Evolutionary conservation across 1,140 invertebrate genomes (phyloP).

Genomic region (Cylas formicarius): DNA sequence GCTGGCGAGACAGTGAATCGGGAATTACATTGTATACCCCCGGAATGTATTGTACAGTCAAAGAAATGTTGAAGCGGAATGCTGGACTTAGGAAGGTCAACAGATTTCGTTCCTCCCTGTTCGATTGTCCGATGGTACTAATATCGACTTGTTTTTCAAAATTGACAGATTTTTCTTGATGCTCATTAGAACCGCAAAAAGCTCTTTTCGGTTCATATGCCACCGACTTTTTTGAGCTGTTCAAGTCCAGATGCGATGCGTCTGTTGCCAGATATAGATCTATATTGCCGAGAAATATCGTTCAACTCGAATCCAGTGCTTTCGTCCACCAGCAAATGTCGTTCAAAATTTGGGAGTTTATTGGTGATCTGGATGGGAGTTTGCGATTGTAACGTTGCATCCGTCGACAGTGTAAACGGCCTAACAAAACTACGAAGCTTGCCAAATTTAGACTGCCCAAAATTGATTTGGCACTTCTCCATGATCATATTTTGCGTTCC

Average conservation of each 20-base stretch:
- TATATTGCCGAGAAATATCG: conserved; percentile 7
- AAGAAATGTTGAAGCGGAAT: not conserved
- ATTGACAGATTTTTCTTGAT: conserved; percentile 16
- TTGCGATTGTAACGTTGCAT: not conserved
- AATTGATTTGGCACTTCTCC: not conserved
- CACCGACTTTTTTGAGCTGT: not conserved
- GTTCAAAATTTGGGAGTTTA: too few relatives aligned
- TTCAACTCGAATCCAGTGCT: not conserved
- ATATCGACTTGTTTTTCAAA: not conserved
- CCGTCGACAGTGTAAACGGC: conserved; percentile 19
- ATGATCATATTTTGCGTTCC: too few relatives aligned
- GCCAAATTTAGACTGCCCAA: conserved; percentile 41
- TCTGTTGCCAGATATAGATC: conserved; percentile 4
- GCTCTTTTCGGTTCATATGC: conserved; percentile 13
- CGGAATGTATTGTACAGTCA: conserved; percentile 3
- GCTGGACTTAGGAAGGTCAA: not conserved
- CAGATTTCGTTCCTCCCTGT: conserved; percentile 8
- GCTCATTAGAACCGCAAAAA: conserved; percentile 14
- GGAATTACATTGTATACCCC: conserved; percentile 9
- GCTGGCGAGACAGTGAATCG: conserved; percentile 5
- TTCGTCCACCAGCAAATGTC: not conserved
- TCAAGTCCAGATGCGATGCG: conserved; percentile 10
- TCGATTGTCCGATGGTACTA: conserved; percentile 11
- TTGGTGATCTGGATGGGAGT: not conserved
- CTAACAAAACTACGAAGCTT: conserved; percentile 47